phyloP scores from a whole-genome alignment of 2,113 vertebrate genomes.

The Dermatemys mawii region DNA sequence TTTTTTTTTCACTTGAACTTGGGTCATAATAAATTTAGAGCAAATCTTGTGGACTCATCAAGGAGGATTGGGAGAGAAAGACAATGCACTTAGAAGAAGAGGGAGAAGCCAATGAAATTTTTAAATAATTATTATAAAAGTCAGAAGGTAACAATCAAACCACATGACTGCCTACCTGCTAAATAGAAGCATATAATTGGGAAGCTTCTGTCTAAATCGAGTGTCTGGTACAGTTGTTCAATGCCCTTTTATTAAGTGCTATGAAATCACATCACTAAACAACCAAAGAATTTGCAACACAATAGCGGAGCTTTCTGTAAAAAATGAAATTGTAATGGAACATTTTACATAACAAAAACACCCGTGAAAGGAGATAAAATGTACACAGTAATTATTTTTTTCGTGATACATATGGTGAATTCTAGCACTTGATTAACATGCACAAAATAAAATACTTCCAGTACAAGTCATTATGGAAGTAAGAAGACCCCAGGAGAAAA shows the following conservation, averaged over 20 bases:
- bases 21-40: neutral
- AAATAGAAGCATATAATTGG: slow-evolving; percentile 48
- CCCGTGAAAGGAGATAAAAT: slow-evolving; percentile 45
- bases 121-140: slow-evolving; percentile 37
- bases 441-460: slow-evolving; percentile 10
- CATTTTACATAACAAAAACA: slow-evolving; percentile 60
- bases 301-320: slow-evolving; percentile 39
- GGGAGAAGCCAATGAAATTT: neutral
- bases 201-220: slow-evolving; percentile 25
- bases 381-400: slow-evolving; percentile 54
- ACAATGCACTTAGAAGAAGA: neutral
- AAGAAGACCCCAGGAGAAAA: neutral
- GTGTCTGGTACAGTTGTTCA: neutral
- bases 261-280: slow-evolving; percentile 43
- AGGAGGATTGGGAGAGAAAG: neutral
- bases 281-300: slow-evolving; percentile 23
- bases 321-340: slow-evolving; percentile 60
- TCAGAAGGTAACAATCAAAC: neutral
- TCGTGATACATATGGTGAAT: slow-evolving; percentile 37
- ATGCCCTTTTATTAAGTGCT: slow-evolving; percentile 42
- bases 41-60: neutral
- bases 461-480: neutral
- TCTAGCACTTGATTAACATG: slow-evolving; percentile 48
- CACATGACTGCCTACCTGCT: slow-evolving; percentile 16
- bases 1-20: neutral